Percentiles rank a stretch among this genome's conserved stretches.
phyloP scores from a whole-genome alignment of 2,113 vertebrate species.

The Lophochroa leadbeateri region DNA sequence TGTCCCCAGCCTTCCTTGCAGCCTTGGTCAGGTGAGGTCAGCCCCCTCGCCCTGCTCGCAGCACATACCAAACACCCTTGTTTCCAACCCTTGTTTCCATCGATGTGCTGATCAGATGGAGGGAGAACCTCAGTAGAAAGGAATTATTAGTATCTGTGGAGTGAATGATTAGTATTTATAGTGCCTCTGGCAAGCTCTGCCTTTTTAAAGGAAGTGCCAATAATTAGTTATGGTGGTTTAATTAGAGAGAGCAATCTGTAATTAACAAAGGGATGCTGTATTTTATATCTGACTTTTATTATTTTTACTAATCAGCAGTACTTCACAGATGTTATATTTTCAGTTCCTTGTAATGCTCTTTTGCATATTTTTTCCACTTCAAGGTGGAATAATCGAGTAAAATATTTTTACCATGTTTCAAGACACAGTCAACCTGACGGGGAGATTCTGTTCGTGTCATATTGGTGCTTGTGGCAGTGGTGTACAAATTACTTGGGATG shows the following conservation, averaged over 20 bases:
- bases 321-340: background rate
- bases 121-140: background rate
- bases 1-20: background rate
- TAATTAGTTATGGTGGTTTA: constrained; percentile 27
- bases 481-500: background rate
- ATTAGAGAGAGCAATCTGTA: constrained; percentile 10
- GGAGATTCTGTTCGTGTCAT: background rate
- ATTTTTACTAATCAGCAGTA: background rate
- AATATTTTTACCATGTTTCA: background rate
- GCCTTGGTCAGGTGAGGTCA: background rate
- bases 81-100: background rate
- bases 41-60: background rate
- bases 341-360: background rate
- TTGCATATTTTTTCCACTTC: background rate
- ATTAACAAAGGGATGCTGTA: constrained; percentile 8
- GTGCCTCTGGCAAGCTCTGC: background rate
- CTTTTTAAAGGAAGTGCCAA: background rate
- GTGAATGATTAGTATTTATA: constrained; percentile 1
- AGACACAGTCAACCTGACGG: background rate
- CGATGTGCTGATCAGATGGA: background rate
- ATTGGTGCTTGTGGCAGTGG: background rate
- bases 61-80: background rate
- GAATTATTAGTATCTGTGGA: background rate
- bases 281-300: background rate
- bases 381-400: background rate